Conservation (phyloP, 1,140 invertebrate species). For the Pissodes strobi region DNA sequence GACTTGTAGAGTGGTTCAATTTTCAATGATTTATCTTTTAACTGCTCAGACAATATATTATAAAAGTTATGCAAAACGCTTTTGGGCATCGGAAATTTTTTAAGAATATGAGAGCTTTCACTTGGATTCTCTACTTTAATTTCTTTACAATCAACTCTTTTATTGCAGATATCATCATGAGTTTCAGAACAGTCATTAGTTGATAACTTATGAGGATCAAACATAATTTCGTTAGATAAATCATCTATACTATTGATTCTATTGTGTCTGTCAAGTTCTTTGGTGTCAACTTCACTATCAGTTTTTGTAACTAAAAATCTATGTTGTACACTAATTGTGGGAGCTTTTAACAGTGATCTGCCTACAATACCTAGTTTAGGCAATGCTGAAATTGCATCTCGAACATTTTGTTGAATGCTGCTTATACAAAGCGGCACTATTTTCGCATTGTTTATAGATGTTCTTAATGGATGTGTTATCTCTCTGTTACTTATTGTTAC, state of each 20-base stretch:
- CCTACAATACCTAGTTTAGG: neutral
- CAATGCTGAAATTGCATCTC: too few species aligned
- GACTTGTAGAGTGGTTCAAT: conserved; percentile 36
- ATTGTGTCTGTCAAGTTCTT: neutral
- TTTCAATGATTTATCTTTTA: conserved; percentile 35
- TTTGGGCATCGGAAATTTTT: conserved; percentile 42
- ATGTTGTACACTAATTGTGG: neutral
- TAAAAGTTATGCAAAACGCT: conserved; percentile 43
- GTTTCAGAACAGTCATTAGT: too few species aligned
- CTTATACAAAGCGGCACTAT: too few species aligned
- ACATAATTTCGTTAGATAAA: too few species aligned
- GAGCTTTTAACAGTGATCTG: neutral
- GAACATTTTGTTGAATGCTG: too few species aligned
- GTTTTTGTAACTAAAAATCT: neutral
- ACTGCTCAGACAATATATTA: conserved; percentile 34
- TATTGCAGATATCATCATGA: too few species aligned
- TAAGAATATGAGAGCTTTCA: conserved; percentile 4
- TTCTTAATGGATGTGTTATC: too few species aligned
- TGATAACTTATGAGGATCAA: too few species aligned
- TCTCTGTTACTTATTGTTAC: too few species aligned
- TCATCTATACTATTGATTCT: too few species aligned
- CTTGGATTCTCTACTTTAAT: neutral
- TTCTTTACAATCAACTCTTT: too few species aligned
- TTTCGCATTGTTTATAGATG: too few species aligned
- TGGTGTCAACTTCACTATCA: neutral